A percentile compares a stretch with the other conserved stretches of the same genome.
Conservation (phyloP, 2,113 vertebrate genomes). For the Arvicanthis niloticus region DNA sequence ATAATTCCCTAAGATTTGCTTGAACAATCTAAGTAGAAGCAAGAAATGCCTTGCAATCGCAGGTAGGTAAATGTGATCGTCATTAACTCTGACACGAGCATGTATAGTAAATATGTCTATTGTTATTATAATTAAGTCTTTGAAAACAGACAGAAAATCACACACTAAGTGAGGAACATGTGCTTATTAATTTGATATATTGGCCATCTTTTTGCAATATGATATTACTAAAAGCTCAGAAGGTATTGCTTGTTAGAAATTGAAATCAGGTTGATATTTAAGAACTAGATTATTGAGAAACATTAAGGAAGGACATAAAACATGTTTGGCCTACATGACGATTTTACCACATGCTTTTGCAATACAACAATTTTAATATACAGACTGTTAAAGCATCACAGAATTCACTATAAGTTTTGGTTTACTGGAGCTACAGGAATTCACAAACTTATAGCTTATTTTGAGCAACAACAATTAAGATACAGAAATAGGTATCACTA, state of each 20-base stretch:
- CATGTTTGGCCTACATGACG: neutral
- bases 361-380: neutral
- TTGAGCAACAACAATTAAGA: neutral
- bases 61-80: no score
- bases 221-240: neutral
- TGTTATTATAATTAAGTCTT: no score
- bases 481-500: neutral
- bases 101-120: no score
- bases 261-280: neutral
- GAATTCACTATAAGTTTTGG: neutral
- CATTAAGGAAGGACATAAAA: neutral
- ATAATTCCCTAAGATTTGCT: no score
- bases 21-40: no score
- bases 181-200: conserved; percentile 21
- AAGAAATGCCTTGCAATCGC: no score
- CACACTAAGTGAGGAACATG: conserved; percentile 41
- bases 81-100: no score
- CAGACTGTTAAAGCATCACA: neutral
- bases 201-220: neutral
- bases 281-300: neutral
- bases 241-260: neutral
- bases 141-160: neutral
- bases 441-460: neutral
- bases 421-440: neutral
- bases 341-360: neutral